Evolutionary conservation across 2,113 vertebrate species (phyloP).

Genomic region (Pteruthius melanotis): DNA sequence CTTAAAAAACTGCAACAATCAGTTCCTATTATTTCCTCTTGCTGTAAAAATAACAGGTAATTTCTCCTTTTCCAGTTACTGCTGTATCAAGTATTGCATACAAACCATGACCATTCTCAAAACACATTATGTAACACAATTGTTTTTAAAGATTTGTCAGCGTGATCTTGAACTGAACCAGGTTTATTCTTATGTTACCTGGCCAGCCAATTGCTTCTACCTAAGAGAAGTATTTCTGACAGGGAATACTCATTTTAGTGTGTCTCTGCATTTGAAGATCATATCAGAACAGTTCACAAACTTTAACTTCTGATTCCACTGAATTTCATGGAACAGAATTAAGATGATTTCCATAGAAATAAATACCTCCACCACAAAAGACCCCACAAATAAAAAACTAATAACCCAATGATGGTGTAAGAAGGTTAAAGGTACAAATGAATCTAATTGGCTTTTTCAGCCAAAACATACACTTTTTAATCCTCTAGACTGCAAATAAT

Average conservation of each 20-base stretch:
- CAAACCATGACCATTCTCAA: background rate
- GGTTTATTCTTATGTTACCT: background rate
- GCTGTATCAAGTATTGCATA: background rate
- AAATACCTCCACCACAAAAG: background rate
- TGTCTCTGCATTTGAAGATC: background rate
- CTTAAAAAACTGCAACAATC: background rate
- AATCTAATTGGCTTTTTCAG: background rate
- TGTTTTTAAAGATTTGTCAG: background rate
- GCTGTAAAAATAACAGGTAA: background rate
- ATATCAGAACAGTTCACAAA: background rate
- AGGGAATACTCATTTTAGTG: background rate
- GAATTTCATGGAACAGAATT: background rate
- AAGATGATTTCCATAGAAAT: background rate
- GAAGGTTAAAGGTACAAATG: background rate
- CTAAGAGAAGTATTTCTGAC: background rate
- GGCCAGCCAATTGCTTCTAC: background rate
- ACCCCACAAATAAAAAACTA: background rate
- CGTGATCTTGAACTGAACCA: background rate
- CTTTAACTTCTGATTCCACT: background rate
- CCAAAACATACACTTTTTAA: background rate
- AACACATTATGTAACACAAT: background rate
- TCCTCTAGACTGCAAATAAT: background rate
- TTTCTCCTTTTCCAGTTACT: background rate
- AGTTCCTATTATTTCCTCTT: background rate
- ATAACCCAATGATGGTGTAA: background rate